Evolutionary conservation across 2,797 vertebrate species (phyloP), one percentile per base, ranked within the genome.

Genomic region (Otolemur crassicaudatus): DNA sequence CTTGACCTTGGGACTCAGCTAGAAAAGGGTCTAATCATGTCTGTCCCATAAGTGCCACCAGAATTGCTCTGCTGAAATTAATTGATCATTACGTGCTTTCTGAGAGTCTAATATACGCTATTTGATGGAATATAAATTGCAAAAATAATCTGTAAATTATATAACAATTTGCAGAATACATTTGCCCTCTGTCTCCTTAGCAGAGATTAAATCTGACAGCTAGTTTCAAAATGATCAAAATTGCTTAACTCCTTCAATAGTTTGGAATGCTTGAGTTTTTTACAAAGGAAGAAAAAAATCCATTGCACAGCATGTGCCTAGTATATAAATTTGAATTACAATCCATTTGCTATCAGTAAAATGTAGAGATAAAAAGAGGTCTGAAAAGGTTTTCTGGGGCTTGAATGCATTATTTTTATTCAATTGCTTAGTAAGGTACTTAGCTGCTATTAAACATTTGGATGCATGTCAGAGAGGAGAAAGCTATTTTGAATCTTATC

Each of bases 1-100:
- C 98, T 98, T 98, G 98, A 99, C 98, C 98, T 99, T 98, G 98
- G 97, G 97, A 98, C 97, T 98, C 97, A 93, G 97, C 98, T 98
- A 98, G 98, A 96, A 98, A 98, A 94, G 37, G 95, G 95, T 98
- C 98, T 98, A 98, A 99, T 98, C 72, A 98, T 97, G 98, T 97
- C 96, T 97, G 95, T 98, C 98, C 97, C 97, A n/a, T 90, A 98
- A 98, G 97, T 98, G 97, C 97, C 97, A 97, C 97, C 70, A 94
- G 95, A 94, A 98, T 97, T 97, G 97, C 96, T 98, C 95, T 97
- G 97, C 98, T 96, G 93, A 98, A 99, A 98, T 98, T 98, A 98
- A 98, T 98, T 99, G 98, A 98, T 98, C 98, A 96, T 98, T 98
- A 94, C 70, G 91, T 98, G 95, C 98, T 98, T 95, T 97, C 95